These are phyloP conservation scores for Drosophila bifasciata DNA, from an alignment of 1,140 invertebrate species.

Conservation along the genomic window DNA sequence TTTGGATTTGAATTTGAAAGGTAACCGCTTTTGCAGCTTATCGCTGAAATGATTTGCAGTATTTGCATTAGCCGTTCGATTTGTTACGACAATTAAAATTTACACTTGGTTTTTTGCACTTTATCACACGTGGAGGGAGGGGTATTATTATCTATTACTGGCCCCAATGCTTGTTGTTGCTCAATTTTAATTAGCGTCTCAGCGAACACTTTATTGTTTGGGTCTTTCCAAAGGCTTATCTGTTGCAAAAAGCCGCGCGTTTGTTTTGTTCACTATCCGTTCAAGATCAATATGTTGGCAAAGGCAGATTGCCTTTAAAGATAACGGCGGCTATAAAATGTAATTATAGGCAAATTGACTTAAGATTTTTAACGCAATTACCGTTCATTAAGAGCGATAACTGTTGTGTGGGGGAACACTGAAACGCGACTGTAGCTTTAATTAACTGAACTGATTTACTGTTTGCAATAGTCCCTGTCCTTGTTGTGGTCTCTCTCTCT, in stretches of 20 bases:
- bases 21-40: slow-evolving; percentile 18
- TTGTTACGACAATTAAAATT: neutral
- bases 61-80: neutral
- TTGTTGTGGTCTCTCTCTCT: neutral
- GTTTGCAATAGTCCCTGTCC: neutral
- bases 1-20: slow-evolving; percentile 20
- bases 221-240: slow-evolving; percentile 2
- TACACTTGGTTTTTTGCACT: neutral
- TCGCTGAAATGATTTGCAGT: neutral
- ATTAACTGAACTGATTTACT: slow-evolving; percentile 9
- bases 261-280: neutral
- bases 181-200: slow-evolving; percentile 4
- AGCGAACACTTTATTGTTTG: neutral
- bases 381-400: slow-evolving; percentile 11
- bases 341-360: slow-evolving; percentile 35
- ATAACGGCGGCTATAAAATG: slow-evolving; percentile 7
- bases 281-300: slow-evolving; percentile 2
- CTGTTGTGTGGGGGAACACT: neutral
- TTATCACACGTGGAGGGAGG: slow-evolving; percentile 3
- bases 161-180: too few relatives aligned
- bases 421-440: neutral
- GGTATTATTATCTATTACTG: neutral
- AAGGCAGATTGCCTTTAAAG: neutral
- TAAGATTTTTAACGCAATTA: slow-evolving; percentile 26
- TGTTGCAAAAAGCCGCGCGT: slow-evolving; percentile 5